Percentiles rank a stretch among this genome's conserved stretches.
Conservation (phyloP, 2,888 invertebrate genomes). For the Dynastes maya region DNA sequence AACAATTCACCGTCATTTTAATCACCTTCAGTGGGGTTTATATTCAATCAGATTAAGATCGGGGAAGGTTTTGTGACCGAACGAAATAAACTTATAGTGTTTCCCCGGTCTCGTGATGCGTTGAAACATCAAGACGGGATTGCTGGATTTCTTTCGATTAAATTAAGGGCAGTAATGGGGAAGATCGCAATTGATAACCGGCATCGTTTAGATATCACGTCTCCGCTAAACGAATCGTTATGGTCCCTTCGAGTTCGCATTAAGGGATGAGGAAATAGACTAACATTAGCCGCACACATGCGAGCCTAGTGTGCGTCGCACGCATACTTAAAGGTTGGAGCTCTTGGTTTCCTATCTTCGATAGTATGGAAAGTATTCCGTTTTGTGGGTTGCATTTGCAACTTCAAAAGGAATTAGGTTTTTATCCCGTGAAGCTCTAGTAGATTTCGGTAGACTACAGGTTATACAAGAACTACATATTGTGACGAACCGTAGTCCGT, state of each 20-base stretch:
- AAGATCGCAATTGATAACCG: slow-evolving; percentile 32
- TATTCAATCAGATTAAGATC: slow-evolving; percentile 14
- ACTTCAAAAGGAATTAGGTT: too few relatives aligned
- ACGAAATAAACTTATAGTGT: slow-evolving; percentile 5
- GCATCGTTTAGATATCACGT: slow-evolving; percentile 36
- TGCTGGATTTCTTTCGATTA: slow-evolving; percentile 34
- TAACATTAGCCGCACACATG: neutral
- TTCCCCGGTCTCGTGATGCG: neutral
- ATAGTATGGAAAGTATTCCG: too few relatives aligned
- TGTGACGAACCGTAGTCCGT: too few relatives aligned
- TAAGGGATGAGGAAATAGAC: slow-evolving; percentile 13
- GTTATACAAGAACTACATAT: too few relatives aligned
- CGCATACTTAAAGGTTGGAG: slow-evolving; percentile 4
- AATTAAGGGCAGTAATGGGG: slow-evolving; percentile 25
- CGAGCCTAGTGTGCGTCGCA: neutral
- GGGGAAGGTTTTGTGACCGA: neutral
- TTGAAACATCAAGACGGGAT: neutral
- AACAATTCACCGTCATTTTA: slow-evolving; percentile 6
- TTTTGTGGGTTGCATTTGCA: too few relatives aligned
- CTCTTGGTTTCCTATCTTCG: too few relatives aligned
- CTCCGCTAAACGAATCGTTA: slow-evolving; percentile 20
- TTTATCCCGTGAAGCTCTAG: too few relatives aligned
- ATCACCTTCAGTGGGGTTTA: neutral
- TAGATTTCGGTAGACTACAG: too few relatives aligned
- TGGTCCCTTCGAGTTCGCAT: slow-evolving; percentile 15